Conservation (phyloP, 2,888 invertebrate species). For the Colostygia pectinataria region DNA sequence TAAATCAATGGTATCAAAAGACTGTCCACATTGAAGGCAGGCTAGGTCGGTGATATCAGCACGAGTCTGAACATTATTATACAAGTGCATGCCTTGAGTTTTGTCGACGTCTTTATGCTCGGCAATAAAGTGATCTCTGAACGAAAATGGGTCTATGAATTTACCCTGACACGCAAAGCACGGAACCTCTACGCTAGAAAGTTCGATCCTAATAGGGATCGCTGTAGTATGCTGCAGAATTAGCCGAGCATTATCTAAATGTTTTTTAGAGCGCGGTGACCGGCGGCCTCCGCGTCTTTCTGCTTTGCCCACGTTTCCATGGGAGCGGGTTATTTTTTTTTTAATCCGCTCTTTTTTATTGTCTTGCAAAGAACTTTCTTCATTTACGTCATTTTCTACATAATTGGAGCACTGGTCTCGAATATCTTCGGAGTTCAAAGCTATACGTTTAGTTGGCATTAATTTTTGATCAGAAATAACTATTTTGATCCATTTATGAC, state of each 20-base stretch:
- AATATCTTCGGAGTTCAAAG: no score
- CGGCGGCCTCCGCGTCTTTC: background rate
- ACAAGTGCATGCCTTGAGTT: constrained; percentile 18
- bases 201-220: constrained; percentile 10
- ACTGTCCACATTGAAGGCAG: constrained; percentile 23
- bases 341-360: no score
- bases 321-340: no score
- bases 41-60: constrained; percentile 28
- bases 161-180: constrained; percentile 16
- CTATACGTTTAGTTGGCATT: no score
- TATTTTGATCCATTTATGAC: background rate
- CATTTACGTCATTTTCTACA: no score
- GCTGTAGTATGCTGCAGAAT: constrained; percentile 18
- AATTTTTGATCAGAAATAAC: no score
- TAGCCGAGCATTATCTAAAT: constrained; percentile 10
- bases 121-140: constrained; percentile 28
- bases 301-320: no score
- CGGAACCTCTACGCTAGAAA: background rate
- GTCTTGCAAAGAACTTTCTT: no score
- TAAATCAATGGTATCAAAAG: constrained; percentile 16
- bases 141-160: constrained; percentile 21
- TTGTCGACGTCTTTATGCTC: constrained; percentile 28
- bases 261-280: background rate
- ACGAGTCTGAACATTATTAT: constrained; percentile 16
- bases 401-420: no score